Evolutionary conservation across 2,888 invertebrate genomes (phyloP).

Genomic region (Galerucella nymphaeae): DNA sequence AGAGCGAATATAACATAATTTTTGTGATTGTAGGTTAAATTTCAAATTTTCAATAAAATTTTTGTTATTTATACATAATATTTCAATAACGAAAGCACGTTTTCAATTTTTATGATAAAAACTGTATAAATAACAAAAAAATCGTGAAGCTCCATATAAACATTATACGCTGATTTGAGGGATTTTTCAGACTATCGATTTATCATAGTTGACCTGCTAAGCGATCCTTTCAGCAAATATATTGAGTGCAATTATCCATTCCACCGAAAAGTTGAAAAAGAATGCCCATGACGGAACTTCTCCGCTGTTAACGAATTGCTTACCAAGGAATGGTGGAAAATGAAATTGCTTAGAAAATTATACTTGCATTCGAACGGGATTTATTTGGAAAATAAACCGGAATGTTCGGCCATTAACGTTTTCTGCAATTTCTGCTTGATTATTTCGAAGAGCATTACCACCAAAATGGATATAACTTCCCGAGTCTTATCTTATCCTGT

Average conservation of each 20-base stretch:
- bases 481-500: neutral
- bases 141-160: too few relatives aligned
- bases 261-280: slow-evolving; percentile 10
- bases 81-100: too few relatives aligned
- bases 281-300: slow-evolving; percentile 29
- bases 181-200: neutral
- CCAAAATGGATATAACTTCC: slow-evolving; percentile 14
- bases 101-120: too few relatives aligned
- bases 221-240: neutral
- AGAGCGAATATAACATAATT: too few relatives aligned
- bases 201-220: neutral
- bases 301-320: slow-evolving; percentile 30
- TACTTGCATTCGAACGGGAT: slow-evolving; percentile 32
- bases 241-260: slow-evolving; percentile 22
- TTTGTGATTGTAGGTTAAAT: too few relatives aligned
- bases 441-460: slow-evolving; percentile 22
- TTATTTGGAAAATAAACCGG: slow-evolving; percentile 33
- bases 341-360: slow-evolving; percentile 33
- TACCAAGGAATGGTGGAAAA: slow-evolving; percentile 16
- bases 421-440: slow-evolving; percentile 31
- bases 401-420: slow-evolving; percentile 21
- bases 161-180: neutral
- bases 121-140: too few relatives aligned
- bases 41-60: too few relatives aligned
- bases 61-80: too few relatives aligned